phyloP scores from a whole-genome alignment of 2,797 vertebrate species.

The Alcedo atthis region DNA sequence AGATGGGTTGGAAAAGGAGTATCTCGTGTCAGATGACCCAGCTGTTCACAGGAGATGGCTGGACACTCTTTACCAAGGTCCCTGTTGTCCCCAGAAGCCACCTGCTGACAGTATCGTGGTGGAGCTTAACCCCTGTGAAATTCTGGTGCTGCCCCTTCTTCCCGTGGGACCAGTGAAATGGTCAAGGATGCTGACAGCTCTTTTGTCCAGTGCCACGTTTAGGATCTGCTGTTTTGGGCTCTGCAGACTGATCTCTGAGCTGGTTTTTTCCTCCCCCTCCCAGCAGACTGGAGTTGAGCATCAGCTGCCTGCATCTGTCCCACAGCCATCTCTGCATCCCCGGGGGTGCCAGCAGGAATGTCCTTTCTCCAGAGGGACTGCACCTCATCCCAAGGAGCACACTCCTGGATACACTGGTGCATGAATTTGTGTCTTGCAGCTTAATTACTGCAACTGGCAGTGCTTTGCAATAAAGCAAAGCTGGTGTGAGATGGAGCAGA shows the following conservation, averaged over 20 bases:
- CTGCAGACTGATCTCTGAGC: not conserved
- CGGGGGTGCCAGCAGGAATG: not conserved
- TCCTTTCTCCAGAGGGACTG: not conserved
- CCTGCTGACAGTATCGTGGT: not conserved
- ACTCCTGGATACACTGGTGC: not conserved
- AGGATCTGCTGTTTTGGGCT: not conserved
- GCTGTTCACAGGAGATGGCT: not conserved
- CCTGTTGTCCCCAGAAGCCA: not conserved
- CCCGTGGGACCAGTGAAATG: not conserved
- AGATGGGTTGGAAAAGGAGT: not conserved
- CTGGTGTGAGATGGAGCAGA: not conserved
- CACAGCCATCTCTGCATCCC: not conserved
- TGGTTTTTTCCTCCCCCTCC: not conserved
- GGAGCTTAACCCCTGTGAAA: not conserved
- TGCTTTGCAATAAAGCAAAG: constrained; percentile 39
- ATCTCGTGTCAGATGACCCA: not conserved
- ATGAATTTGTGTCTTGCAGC: not conserved
- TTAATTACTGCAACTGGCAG: not conserved
- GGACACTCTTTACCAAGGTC: not conserved
- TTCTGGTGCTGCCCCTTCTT: not conserved
- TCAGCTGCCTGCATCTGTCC: not conserved
- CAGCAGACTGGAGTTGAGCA: not conserved
- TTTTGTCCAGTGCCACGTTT: rapidly evolving
- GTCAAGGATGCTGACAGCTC: not conserved
- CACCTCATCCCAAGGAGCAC: not conserved